Evolutionary conservation across 2,888 invertebrate species (phyloP), one percentile per base, ranked within the genome.

Genomic region (Philopedon plagiatum): DNA sequence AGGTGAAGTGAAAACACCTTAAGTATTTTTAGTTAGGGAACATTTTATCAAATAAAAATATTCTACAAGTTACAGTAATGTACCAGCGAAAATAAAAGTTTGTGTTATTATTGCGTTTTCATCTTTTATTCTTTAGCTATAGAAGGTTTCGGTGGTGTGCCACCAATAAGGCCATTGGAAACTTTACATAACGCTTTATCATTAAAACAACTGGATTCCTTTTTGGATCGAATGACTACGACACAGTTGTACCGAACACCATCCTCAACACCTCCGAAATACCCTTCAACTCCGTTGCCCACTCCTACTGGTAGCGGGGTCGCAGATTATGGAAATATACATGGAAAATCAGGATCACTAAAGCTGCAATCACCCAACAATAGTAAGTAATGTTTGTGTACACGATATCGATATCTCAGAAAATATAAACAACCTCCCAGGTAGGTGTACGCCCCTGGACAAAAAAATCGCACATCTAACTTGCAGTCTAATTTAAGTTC

Each of bases 161-260:
- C 99, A 23, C 94, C 97, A 0, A 96, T 99, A 79, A 92, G 98
- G 32, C 98, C 98, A 1, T 87, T 99, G 85, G 99, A 99, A 88
- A 99, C 99, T 3, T 88, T 99, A 73, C 99, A 99, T 89, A 99
- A 99, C 87, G 96, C 97, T 56, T 88, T 99, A 77, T 98, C 97
- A 58, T 88, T 98, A 82, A 91, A 93, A 46, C 97, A 98, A 84
- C 87, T 99, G 80, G 98, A 98, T 85, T 88, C 87, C 49, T 99
- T 97, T 86, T 87, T 99, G 84, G 94, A 95, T 81, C 91, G 92
- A 79, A 94, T 97, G 89, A 94, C 95, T 13, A 88, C 90, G 32
- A 91, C 92, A 62, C 92, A 92, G 68, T 86, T 93, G 77, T 91
- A 91, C 79, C 89, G 91, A 78, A 92, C 93, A 32, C 93, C 94